Conservation (phyloP, 2,888 invertebrate species). For the Maniola hyperantus region DNA sequence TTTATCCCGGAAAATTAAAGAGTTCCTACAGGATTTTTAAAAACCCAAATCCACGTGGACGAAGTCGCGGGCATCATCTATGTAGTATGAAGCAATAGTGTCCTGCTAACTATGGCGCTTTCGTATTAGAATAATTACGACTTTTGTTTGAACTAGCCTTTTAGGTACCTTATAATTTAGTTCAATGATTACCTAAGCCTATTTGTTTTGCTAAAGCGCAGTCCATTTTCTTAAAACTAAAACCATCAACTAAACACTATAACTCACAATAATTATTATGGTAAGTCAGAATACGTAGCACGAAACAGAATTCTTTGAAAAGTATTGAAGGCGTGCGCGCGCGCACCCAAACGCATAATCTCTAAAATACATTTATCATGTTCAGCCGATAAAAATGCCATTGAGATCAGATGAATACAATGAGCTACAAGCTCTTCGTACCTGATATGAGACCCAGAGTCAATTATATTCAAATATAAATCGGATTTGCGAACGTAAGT, state of each 20-base stretch:
- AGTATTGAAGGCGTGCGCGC: constrained; percentile 21
- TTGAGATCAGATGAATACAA: constrained; percentile 77
- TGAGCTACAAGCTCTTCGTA: constrained; percentile 68
- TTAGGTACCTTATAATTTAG: too few species aligned
- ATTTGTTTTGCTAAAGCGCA: too few species aligned
- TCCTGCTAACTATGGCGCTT: too few species aligned
- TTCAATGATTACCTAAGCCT: too few species aligned
- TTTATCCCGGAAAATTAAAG: too few species aligned
- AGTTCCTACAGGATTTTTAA: too few species aligned
- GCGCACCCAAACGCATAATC: constrained; percentile 58
- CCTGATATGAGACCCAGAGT: constrained; percentile 77
- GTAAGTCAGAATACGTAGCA: constrained; percentile 27
- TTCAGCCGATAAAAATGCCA: constrained; percentile 79
- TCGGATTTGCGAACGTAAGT: constrained; percentile 82
- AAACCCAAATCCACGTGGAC: too few species aligned
- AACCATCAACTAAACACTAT: background rate
- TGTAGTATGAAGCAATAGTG: too few species aligned
- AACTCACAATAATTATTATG: constrained; percentile 21
- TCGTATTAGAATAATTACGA: too few species aligned
- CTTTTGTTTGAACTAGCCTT: too few species aligned
- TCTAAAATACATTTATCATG: constrained; percentile 80
- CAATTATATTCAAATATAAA: constrained; percentile 83
- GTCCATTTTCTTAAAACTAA: too few species aligned
- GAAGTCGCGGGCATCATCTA: too few species aligned
- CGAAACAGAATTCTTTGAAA: constrained; percentile 26